Percentiles rank a stretch among this genome's conserved stretches.
Conservation (phyloP, 2,797 vertebrate species). For the Xerus rutilus region DNA sequence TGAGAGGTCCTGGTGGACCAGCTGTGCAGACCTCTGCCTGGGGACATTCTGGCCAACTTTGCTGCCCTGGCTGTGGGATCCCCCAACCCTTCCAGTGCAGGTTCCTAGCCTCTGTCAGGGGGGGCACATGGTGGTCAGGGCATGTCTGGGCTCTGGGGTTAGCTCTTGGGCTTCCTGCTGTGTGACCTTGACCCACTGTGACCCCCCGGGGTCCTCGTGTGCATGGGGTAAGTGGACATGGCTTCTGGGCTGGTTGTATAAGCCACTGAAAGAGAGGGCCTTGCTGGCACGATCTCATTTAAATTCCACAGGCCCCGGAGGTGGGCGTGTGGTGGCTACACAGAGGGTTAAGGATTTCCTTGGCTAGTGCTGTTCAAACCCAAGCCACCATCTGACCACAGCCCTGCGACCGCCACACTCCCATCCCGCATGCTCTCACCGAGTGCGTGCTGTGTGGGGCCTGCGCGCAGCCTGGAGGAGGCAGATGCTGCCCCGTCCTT, state of each 20-base stretch:
- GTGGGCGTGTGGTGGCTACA: accelerated
- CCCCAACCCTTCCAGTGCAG: neutral
- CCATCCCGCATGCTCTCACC: accelerated
- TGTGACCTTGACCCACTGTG: neutral
- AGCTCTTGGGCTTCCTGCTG: neutral
- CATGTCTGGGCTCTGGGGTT: neutral
- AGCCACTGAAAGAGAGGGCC: neutral
- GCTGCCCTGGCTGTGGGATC: too few species aligned
- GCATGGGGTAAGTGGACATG: neutral
- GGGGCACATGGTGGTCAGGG: neutral
- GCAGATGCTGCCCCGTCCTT: neutral
- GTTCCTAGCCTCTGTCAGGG: neutral
- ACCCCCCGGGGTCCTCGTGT: neutral
- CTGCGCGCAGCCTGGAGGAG: neutral
- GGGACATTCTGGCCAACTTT: neutral
- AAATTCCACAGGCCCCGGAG: neutral
- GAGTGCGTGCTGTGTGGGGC: neutral
- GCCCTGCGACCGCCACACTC: neutral
- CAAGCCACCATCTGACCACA: accelerated
- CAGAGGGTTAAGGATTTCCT: neutral
- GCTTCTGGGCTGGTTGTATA: accelerated
- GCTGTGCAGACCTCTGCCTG: neutral
- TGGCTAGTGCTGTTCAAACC: neutral
- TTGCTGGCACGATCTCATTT: accelerated
- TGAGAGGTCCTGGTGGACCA: neutral